These are phyloP conservation scores for Otocyon megalotis DNA, from an alignment of 2,113 vertebrate species.

Conservation along the genomic window DNA sequence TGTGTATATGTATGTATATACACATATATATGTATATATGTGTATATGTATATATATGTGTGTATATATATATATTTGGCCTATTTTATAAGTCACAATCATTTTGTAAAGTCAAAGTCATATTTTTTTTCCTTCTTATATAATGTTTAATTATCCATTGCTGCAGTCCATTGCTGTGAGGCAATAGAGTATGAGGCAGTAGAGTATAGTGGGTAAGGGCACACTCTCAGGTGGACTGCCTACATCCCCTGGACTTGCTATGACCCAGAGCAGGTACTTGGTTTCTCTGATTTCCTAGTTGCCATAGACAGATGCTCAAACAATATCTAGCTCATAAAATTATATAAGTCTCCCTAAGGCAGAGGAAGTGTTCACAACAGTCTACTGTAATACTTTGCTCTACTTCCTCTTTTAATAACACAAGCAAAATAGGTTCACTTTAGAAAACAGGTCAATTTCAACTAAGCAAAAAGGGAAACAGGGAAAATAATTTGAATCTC, in stretches of 20 bases:
- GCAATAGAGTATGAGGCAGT: neutral
- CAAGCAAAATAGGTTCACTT: neutral
- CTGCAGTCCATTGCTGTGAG: neutral
- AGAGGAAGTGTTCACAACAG: neutral
- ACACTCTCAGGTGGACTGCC: neutral
- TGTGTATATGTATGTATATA: no score
- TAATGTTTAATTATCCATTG: neutral
- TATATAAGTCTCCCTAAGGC: no score
- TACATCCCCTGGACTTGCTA: no score
- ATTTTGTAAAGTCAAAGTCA: neutral
- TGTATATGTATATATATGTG: no score
- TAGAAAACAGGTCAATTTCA: neutral
- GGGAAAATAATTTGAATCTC: neutral
- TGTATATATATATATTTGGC: neutral
- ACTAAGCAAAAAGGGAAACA: neutral
- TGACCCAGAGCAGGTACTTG: no score
- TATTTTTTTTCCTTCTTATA: neutral
- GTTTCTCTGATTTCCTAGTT: no score
- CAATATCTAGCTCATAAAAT: neutral
- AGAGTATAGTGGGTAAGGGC: neutral
- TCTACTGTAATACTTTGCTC: neutral
- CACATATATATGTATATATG: no score
- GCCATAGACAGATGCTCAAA: neutral
- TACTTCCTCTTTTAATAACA: neutral
- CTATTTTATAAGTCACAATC: neutral